A percentile compares a stretch with the other conserved stretches of the same genome.
phyloP scores from a whole-genome alignment of 2,113 vertebrate species.

The Zosterops borbonicus region DNA sequence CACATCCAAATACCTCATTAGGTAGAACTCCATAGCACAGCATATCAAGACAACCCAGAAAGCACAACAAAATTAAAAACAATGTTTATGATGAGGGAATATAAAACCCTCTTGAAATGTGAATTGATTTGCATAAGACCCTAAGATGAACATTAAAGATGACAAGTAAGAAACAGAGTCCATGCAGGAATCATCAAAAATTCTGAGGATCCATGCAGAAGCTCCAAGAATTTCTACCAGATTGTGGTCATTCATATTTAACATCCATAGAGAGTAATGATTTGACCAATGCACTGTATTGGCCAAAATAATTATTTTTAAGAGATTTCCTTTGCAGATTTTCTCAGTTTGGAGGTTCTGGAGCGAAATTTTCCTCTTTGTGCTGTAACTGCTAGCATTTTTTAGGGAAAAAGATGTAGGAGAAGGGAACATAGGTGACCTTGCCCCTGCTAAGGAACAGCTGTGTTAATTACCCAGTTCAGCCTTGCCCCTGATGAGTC shows the following conservation, averaged over 20 bases:
- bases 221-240: neutral
- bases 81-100: neutral
- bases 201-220: neutral
- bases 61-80: neutral
- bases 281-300: neutral
- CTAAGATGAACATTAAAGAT: neutral
- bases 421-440: neutral
- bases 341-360: neutral
- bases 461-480: neutral
- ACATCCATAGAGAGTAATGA: rapidly evolving
- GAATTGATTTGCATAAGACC: neutral
- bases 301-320: neutral
- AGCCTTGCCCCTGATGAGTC: neutral
- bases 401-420: neutral
- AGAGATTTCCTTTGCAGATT: neutral
- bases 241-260: neutral
- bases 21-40: neutral
- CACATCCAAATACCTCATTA: neutral
- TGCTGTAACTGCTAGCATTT: neutral
- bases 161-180: neutral
- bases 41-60: neutral
- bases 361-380: neutral
- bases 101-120: neutral
- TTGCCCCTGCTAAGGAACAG: neutral
- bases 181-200: neutral